Evolutionary conservation across 2,797 vertebrate species (phyloP).

Genomic region (Periparus ater): DNA sequence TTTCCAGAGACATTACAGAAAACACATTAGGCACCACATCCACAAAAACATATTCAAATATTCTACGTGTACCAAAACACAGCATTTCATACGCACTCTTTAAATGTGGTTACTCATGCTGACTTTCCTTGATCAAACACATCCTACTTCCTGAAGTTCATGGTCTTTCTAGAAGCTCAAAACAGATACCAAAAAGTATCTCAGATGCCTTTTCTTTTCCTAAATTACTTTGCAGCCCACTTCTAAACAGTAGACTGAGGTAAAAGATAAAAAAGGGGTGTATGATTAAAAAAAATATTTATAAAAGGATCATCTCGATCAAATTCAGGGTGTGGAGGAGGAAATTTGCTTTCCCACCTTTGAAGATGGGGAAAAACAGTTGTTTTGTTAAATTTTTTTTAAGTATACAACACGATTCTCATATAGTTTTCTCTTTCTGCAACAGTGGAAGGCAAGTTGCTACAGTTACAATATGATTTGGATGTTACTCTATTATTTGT

Average conservation of each 20-base stretch:
- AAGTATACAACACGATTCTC: neutral
- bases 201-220: neutral
- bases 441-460: neutral
- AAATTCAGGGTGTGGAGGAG: neutral
- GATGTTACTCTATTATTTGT: constrained; percentile 12
- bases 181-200: neutral
- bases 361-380: neutral
- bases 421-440: neutral
- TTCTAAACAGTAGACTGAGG: neutral
- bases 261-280: neutral
- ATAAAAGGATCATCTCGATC: neutral
- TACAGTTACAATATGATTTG: neutral
- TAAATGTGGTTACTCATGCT: neutral
- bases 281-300: neutral
- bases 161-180: neutral
- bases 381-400: neutral
- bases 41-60: neutral
- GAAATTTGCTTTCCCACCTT: neutral
- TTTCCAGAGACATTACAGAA: neutral
- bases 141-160: neutral
- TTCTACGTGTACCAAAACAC: neutral
- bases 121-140: neutral
- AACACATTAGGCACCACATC: neutral
- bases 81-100: neutral
- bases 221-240: neutral